Percentiles rank a stretch among this genome's conserved stretches.
Evolutionary conservation across 2,888 invertebrate genomes (phyloP).

Genomic region (Harmothoe impar): DNA sequence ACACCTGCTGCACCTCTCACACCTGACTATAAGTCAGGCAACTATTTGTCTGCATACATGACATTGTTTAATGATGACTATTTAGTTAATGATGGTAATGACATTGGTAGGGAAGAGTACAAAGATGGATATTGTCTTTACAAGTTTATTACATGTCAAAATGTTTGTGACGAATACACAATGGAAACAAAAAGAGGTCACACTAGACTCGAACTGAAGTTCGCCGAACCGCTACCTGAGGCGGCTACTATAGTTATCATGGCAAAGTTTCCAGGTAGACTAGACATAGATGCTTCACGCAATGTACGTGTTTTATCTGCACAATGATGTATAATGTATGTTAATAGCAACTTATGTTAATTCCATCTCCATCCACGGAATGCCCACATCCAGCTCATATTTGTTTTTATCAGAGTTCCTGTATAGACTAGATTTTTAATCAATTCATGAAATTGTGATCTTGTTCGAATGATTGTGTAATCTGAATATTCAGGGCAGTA

Average conservation of each 20-base stretch:
- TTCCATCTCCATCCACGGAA: background rate
- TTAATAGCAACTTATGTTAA: background rate
- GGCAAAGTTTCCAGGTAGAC: background rate
- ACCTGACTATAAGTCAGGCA: background rate
- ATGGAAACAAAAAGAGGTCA: background rate
- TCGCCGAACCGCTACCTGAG: background rate
- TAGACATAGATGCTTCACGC: slow-evolving; percentile 20
- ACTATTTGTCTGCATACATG: background rate
- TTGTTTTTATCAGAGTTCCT: background rate
- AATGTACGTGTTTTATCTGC: background rate
- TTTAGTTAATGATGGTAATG: background rate
- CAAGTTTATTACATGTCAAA: background rate
- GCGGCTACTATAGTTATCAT: background rate
- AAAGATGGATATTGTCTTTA: background rate
- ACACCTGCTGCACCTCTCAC: slow-evolving; percentile 19
- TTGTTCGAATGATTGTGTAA: background rate
- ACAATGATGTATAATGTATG: background rate
- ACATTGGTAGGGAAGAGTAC: slow-evolving; percentile 18
- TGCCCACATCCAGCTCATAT: background rate
- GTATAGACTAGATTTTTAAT: background rate
- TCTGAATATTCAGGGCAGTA: too few relatives aligned
- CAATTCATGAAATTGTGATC: background rate
- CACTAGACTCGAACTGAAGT: slow-evolving; percentile 1
- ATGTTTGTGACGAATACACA: background rate
- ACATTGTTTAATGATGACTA: background rate